phyloP scores from a whole-genome alignment of 2,888 invertebrate species.

The Anoplius nigerrimus region DNA sequence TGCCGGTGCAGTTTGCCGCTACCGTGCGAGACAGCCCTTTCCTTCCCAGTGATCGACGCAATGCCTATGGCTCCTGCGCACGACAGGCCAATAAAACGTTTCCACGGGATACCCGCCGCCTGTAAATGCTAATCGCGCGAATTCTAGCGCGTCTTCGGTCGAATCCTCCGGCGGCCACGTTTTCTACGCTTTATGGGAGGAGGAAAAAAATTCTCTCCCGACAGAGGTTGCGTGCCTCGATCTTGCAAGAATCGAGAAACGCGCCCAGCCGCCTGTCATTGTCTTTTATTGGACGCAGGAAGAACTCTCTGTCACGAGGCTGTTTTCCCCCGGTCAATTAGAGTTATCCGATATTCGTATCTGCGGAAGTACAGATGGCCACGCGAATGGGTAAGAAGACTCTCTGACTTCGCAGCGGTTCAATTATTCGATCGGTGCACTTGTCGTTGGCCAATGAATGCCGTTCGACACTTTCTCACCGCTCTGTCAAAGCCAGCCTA shows the following conservation, averaged over 20 bases:
- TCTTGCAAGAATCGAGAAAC: slow-evolving; percentile 11
- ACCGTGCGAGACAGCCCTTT: slow-evolving; percentile 27
- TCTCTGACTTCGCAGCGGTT: too few relatives aligned
- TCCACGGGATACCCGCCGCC: slow-evolving; percentile 60
- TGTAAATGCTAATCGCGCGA: slow-evolving; percentile 71
- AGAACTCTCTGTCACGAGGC: not conserved
- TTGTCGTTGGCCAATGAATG: too few relatives aligned
- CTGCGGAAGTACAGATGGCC: too few relatives aligned
- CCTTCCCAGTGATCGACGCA: slow-evolving; percentile 23
- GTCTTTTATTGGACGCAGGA: slow-evolving; percentile 9
- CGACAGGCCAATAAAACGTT: slow-evolving; percentile 72
- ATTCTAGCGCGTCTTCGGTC: slow-evolving; percentile 64
- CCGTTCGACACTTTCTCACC: too few relatives aligned
- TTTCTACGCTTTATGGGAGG: slow-evolving; percentile 42
- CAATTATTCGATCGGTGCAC: too few relatives aligned
- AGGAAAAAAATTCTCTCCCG: slow-evolving; percentile 14
- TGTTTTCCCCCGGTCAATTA: too few relatives aligned
- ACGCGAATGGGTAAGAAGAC: too few relatives aligned
- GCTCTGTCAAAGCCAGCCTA: too few relatives aligned
- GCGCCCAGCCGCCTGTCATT: slow-evolving; percentile 19
- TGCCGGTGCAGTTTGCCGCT: not conserved
- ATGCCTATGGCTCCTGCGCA: slow-evolving; percentile 70
- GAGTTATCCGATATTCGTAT: too few relatives aligned
- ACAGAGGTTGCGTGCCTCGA: slow-evolving; percentile 13
- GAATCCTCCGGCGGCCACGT: slow-evolving; percentile 59